Conservation (phyloP, 2,888 invertebrate genomes). For the Argyresthia goedartella region DNA sequence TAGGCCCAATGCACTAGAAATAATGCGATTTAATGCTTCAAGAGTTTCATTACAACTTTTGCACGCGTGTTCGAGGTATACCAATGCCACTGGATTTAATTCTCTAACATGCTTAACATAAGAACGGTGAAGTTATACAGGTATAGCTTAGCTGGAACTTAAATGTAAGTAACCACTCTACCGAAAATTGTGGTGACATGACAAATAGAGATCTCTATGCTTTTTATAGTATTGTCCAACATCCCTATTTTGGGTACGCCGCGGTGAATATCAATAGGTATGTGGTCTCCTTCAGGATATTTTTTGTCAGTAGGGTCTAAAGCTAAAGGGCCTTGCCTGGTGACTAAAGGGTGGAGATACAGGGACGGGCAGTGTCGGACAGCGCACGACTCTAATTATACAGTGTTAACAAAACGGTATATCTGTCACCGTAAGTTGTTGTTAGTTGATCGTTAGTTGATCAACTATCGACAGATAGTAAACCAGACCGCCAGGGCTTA, state of each 20-base stretch:
- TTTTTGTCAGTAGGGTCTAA: background rate
- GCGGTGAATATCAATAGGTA: background rate
- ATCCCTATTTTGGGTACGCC: conserved; percentile 1
- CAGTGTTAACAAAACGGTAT: no score
- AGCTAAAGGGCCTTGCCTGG: background rate
- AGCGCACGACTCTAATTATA: no score
- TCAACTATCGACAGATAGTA: no score
- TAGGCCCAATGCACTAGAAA: conserved; percentile 20
- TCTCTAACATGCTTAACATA: no score
- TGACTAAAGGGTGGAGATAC: background rate
- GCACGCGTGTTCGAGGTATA: no score
- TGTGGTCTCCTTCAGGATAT: background rate
- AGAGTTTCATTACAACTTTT: background rate
- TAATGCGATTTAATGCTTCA: conserved; percentile 46
- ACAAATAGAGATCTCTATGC: background rate
- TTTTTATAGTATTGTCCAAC: background rate
- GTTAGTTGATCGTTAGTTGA: no score
- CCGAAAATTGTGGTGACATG: background rate
- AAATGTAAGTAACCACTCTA: background rate
- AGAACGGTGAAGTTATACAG: no score
- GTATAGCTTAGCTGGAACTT: no score
- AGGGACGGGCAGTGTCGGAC: no score
- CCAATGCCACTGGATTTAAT: no score
- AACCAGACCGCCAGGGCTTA: background rate
- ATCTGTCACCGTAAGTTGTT: no score